A percentile compares a stretch with the other conserved stretches of the same genome.
These are phyloP conservation scores for Staurois parvus DNA, from an alignment of 2,797 vertebrate genomes.

Conservation along the genomic window DNA sequence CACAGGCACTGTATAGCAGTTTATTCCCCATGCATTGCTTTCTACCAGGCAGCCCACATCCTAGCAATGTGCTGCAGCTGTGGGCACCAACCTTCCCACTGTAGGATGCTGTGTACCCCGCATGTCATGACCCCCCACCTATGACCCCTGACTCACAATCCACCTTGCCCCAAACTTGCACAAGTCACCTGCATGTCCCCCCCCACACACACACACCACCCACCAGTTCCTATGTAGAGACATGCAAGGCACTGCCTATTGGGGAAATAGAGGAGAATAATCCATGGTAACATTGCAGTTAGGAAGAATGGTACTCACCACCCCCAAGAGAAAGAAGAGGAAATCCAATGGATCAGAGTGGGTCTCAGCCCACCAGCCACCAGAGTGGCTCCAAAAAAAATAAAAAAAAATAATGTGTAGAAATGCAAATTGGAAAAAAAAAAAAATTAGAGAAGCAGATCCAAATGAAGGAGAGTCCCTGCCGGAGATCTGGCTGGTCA, in stretches of 20 bases:
- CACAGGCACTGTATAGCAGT: no score
- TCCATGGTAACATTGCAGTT: constrained; percentile 16
- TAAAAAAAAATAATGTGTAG: not conserved
- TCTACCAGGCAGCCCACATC: no score
- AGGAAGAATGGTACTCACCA: constrained; percentile 37
- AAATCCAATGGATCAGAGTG: constrained; percentile 39
- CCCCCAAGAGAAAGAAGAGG: constrained; percentile 21
- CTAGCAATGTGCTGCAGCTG: no score
- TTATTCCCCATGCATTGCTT: no score
- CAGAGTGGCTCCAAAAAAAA: not conserved
- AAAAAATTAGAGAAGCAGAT: not conserved
- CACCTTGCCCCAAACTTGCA: constrained; percentile 33
- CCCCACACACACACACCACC: not conserved
- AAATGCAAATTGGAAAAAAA: not conserved
- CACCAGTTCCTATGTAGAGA: constrained; percentile 7
- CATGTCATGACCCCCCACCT: not conserved
- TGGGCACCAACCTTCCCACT: no score
- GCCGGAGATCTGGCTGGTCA: not conserved
- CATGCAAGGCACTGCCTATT: not conserved
- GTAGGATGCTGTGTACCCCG: no score
- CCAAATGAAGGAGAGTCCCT: not conserved
- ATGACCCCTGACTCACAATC: no score
- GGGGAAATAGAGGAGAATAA: not conserved
- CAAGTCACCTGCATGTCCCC: constrained; percentile 26
- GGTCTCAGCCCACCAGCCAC: not conserved